Percentiles rank a stretch among this genome's conserved stretches.
Evolutionary conservation across 2,797 vertebrate species (phyloP).

Genomic region (Parambassis ranga): DNA sequence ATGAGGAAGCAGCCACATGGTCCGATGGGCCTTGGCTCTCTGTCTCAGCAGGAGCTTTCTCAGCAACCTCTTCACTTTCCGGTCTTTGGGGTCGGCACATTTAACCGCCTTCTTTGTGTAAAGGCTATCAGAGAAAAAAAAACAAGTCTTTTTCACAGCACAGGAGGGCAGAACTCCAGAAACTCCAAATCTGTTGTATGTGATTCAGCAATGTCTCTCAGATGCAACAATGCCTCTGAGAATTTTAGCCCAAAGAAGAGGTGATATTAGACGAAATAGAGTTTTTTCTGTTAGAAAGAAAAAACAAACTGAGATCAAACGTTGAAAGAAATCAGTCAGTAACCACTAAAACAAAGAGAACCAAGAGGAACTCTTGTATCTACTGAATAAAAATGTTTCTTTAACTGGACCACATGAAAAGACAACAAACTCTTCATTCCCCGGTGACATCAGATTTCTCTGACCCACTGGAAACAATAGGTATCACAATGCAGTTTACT

Average conservation of each 20-base stretch:
- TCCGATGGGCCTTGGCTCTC: slow-evolving; percentile 68
- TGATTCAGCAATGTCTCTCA: slow-evolving; percentile 4
- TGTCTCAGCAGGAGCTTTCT: slow-evolving; percentile 79
- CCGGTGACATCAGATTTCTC: slow-evolving; percentile 50
- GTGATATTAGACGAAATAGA: background rate
- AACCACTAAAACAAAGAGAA: slow-evolving; percentile 1
- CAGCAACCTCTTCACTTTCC: slow-evolving; percentile 82
- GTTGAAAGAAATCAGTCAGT: background rate
- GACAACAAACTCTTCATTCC: slow-evolving; percentile 33
- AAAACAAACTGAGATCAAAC: slow-evolving; percentile 10
- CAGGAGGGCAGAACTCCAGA: background rate
- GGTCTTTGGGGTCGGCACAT: slow-evolving; percentile 83
- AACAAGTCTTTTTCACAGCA: background rate
- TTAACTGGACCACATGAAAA: slow-evolving; percentile 48
- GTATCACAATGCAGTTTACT: slow-evolving; percentile 61
- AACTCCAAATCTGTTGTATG: background rate
- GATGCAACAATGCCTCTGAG: too few relatives aligned
- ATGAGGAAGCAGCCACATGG: slow-evolving; percentile 75
- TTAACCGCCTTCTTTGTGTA: slow-evolving; percentile 86
- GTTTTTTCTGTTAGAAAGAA: background rate
- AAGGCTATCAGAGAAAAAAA: slow-evolving; percentile 65
- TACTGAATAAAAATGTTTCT: slow-evolving; percentile 40
- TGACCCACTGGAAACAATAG: slow-evolving; percentile 60
- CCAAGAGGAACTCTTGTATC: slow-evolving; percentile 23
- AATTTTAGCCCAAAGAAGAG: background rate